Base-by-base conservation (phyloP, 2,888 invertebrate genomes). In the Theristus sp. region DNA sequence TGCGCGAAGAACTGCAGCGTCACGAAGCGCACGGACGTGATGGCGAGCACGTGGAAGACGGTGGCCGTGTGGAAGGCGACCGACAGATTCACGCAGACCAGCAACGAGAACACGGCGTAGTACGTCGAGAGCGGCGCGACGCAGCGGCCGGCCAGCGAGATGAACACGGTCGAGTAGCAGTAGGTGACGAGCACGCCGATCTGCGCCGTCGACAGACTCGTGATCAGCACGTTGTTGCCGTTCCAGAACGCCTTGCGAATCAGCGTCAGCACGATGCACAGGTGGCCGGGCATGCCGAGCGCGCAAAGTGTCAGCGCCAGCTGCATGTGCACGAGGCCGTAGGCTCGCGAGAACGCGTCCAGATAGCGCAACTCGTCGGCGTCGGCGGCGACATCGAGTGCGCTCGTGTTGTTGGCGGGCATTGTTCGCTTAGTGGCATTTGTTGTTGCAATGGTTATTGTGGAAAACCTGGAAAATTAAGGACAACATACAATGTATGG, bases 31-130 rank as follows among this genome's bases (percentile, higher is more conserved):
- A 57, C 24, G 31, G 30, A 3, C 3, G 30, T 20, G n/a, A 57
- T 20, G n/a, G n/a, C 31, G 57, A 57, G 10, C n/a, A 57, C 57
- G 25, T 57, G 57, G 31, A 57, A 57, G 20, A 57, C 57, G 31
- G 31, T 31, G n/a, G 31, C 26, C 2, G 57, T 57, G 57, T 57
- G 57, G 24, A 30, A 29, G 2, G 30, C 29, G 3, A 57, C 30
- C 30, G n/a, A n/a, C 20, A 57, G 3, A 31, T 57, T 57, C n/a
- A 57, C 57, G 57, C 26, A 22, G 31, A 57, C 13, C 6, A 57
- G 57, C 22, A 57, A 24, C 3, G 31, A 2, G 38, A 31, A 29
- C n/a, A 25, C 26, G 28, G 28, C 25, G 25, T 10, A 2, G 24
- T 22, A 30, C 6, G 31, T 24, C 57, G n/a, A 38, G 31, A 57